Evolutionary conservation across 2,113 vertebrate genomes (phyloP).

Genomic region (Fregetta grallaria): DNA sequence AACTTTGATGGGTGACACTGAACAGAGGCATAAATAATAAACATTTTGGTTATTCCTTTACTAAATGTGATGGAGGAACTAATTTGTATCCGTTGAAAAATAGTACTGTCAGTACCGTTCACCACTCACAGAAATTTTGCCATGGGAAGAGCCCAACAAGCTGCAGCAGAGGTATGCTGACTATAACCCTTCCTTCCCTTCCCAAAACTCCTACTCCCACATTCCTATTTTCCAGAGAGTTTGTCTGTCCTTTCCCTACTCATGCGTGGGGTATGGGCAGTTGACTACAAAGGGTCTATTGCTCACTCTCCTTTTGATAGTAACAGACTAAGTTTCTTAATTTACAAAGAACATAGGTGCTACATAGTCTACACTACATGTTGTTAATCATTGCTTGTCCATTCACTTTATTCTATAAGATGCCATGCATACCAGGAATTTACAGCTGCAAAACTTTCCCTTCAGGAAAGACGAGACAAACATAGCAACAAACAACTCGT

Average conservation of each 20-base stretch:
- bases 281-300: not conserved
- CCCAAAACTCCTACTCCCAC: not conserved
- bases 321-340: not conserved
- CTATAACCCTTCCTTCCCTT: not conserved
- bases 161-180: not conserved
- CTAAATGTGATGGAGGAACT: not conserved
- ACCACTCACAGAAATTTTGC: not conserved
- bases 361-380: not conserved
- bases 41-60: not conserved
- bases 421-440: not conserved
- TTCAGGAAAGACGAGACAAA: not conserved
- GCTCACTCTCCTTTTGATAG: not conserved
- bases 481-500: accelerated
- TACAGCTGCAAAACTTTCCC: not conserved
- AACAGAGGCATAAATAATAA: not conserved
- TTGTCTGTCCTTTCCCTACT: not conserved
- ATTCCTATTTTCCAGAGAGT: not conserved
- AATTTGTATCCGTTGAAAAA: not conserved
- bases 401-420: not conserved
- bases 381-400: not conserved
- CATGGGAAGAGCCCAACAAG: not conserved
- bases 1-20: not conserved
- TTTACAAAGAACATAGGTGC: not conserved
- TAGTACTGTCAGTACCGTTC: not conserved
- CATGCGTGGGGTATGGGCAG: not conserved